phyloP scores from a whole-genome alignment of 2,797 vertebrate genomes.

The Acanthis flammea region DNA sequence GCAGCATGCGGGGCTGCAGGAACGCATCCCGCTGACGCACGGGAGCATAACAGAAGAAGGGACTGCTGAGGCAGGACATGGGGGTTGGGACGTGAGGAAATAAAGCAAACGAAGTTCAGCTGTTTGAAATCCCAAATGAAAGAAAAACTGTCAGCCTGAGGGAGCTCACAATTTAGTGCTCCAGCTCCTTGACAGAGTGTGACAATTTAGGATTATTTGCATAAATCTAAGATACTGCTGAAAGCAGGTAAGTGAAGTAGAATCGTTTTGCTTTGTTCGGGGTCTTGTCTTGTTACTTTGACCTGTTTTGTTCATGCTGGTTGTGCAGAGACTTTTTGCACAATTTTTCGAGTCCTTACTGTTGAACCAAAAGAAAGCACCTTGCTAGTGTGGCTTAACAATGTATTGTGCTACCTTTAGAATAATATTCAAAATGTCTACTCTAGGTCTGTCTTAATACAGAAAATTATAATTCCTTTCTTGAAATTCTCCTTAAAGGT shows the following conservation, averaged over 20 bases:
- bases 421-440: neutral
- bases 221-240: neutral
- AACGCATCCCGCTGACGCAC: neutral
- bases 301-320: neutral
- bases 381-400: neutral
- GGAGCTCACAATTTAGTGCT: neutral
- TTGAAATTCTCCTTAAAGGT: neutral
- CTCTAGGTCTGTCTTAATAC: neutral
- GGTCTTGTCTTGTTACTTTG: neutral
- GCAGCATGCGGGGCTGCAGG: neutral
- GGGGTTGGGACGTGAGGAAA: neutral
- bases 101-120: neutral
- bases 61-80: neutral
- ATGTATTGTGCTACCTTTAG: neutral
- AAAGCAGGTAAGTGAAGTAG: neutral
- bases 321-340: neutral
- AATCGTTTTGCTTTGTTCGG: neutral
- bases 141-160: neutral
- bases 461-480: neutral
- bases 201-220: neutral
- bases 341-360: neutral
- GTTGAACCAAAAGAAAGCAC: neutral
- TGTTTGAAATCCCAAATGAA: neutral
- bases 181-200: neutral
- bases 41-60: neutral